Evolutionary conservation across 2,797 vertebrate genomes (phyloP), one percentile per base, ranked within the genome.

Genomic region (Chelidonichthys spinosus): DNA sequence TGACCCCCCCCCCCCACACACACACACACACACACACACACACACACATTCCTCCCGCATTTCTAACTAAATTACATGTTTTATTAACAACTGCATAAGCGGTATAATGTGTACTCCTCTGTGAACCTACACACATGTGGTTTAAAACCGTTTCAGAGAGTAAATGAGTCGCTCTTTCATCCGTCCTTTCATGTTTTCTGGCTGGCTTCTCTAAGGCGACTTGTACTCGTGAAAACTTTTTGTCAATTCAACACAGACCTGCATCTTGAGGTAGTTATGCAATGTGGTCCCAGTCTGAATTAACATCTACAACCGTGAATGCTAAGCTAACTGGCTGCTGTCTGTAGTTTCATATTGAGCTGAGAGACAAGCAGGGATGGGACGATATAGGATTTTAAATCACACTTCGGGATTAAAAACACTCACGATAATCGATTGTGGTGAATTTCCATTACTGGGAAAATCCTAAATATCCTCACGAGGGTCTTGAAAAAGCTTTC

Each of bases 161-260:
- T 32, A 42, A 5, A 13, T 69, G 72, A 70, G 53, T 81, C 69
- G 81, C 13, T 6, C 33, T 60, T 50, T 84, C 53, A 52, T 72
- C 25, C 35, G 39, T 25, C 25, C 25, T 25, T 25, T 25, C 25
- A 25, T 52, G 67, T 74, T 63, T 61, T 18, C 47, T 2, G 3
- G 9, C 47, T 15, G 9, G n/a, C 47, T 50, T 59, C 49, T 62
- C 15, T n/a, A 54, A 54, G 15, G 35, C n/a, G 4, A 15, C n/a
- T 42, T 7, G 6, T 2, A 47, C 43, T 56, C 32, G 52, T 56
- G 6, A 71, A n/a, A 78, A 54, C 10, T 6, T 44, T 47, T 33
- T 50, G 61, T 66, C 67, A 61, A 25, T 5, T 32, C 11, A 40
- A 7, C 25, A 39, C 47, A 64, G 56, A 70, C 8, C 25, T 69